Percentiles rank a stretch among this genome's conserved stretches.
These are phyloP conservation scores for Pelodytes ibericus DNA, from an alignment of 2,797 vertebrate genomes.

Conservation along the genomic window DNA sequence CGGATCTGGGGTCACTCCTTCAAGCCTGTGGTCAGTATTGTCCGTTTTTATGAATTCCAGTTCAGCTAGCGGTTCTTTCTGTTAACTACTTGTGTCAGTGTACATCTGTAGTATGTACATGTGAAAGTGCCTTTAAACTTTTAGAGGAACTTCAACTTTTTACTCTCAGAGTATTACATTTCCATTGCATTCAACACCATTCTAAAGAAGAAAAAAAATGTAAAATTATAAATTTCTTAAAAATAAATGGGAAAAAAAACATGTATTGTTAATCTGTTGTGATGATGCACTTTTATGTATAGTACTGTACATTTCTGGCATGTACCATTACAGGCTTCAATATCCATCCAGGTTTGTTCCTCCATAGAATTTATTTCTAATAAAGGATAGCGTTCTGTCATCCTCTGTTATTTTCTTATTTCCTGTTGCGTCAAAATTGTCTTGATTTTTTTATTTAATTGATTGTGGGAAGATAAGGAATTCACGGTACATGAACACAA, in stretches of 20 bases:
- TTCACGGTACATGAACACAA: too few relatives aligned
- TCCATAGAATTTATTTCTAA: constrained; percentile 90
- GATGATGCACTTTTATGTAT: constrained; percentile 97
- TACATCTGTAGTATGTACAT: constrained; percentile 93
- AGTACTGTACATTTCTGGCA: constrained; percentile 96
- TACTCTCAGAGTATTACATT: constrained; percentile 77
- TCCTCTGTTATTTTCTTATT: not conserved
- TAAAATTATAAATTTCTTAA: constrained; percentile 64
- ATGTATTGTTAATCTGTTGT: constrained; percentile 88
- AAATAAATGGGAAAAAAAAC: constrained; percentile 66
- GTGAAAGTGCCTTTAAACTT: constrained; percentile 99
- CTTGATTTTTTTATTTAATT: too few relatives aligned
- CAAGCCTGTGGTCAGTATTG: constrained; percentile 72
- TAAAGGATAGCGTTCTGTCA: constrained; percentile 92
- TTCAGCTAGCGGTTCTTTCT: constrained; percentile 78
- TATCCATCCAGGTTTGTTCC: constrained; percentile 83
- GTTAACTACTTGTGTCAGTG: constrained; percentile 82
- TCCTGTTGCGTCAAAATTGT: not conserved
- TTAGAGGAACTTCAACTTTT: constrained; percentile 87
- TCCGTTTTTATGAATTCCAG: constrained; percentile 71
- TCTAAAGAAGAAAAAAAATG: constrained; percentile 67
- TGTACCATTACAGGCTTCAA: constrained; percentile 89
- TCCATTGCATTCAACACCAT: constrained; percentile 66
- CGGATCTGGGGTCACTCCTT: constrained; percentile 64
- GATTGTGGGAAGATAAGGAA: too few relatives aligned